Base-by-base conservation (phyloP, 2,797 vertebrate genomes). In the Rhinella marina region DNA sequence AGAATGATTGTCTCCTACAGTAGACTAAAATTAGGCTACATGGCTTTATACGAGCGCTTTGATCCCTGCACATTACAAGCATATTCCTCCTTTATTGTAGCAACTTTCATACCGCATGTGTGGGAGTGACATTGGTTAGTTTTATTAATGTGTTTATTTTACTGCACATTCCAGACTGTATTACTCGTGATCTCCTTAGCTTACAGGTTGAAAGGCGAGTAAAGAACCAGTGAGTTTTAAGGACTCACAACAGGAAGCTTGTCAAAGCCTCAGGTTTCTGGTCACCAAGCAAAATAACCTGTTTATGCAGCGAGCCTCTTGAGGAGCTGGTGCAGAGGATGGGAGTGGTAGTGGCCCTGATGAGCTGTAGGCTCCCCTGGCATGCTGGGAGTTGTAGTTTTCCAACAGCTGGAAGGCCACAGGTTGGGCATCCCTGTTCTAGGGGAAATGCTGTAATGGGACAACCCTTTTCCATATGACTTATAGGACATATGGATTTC, bases 91-190 rank as follows among this genome's bases (percentile, higher is more conserved):
- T 84, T 85, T 85, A 85, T 85, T 19, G 57, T 29, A 62, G 23
- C 70, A 7, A 76, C 56, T 76, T 62, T 76, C 56, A 85, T 85
- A 62, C 32, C 8, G 57, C 52, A 61, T 50, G 83, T 59, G 82
- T 85, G 17, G 83, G 83, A 85, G 70, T 62, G 72, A 85, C 83
- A 50, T 76, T 85, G 70, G 76, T 85, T 76, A 62, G 29, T 61
- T 50, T 76, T 76, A 85, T 85, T 85, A 76, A 62, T 76, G 70
- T 62, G 56, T 85, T 61, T 73, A 73, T 62, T 85, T 75, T 76
- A 62, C 56, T 62, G 14, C 41, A 50, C 29, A 62, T 85, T 76
- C 32, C 56, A 76, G 83, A 62, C 56, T 85, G 83, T 62, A 76
- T 85, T 85, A 61, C 56, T 61, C 16, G 29, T 64, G 32, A 75